Conservation (phyloP, 2,797 vertebrate species). For the Melanogrammus aeglefinus region DNA sequence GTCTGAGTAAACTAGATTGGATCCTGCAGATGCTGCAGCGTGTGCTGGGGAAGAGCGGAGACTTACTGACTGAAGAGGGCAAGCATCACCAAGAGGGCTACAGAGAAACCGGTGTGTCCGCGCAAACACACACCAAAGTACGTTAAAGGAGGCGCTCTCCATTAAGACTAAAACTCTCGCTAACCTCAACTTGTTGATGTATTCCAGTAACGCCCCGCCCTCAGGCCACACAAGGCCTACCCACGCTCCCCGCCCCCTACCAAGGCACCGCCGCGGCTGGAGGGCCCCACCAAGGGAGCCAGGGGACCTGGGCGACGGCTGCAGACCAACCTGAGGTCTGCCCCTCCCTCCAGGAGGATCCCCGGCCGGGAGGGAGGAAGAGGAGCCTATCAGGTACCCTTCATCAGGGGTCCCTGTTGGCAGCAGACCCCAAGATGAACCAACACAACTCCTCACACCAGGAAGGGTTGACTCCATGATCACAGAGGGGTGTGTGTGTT, state of each 20-base stretch:
- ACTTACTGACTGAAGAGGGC: constrained; percentile 74
- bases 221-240: constrained; percentile 53
- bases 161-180: background rate
- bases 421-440: background rate
- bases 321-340: background rate
- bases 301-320: background rate
- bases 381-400: background rate
- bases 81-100: constrained; percentile 81
- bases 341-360: background rate
- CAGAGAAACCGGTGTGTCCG: constrained; percentile 39
- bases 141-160: background rate
- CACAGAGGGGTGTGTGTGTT: background rate
- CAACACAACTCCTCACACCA: background rate
- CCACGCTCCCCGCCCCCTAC: constrained; percentile 78
- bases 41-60: constrained; percentile 71
- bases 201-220: constrained; percentile 49
- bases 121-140: background rate
- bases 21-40: constrained; percentile 83
- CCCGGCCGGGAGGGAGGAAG: background rate
- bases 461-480: too few species aligned
- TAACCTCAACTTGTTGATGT: background rate
- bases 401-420: too few species aligned
- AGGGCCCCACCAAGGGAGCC: background rate
- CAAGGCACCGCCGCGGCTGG: constrained; percentile 5
- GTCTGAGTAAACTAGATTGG: background rate